These are phyloP conservation scores for Holocentrus rufus DNA, from an alignment of 2,797 vertebrate genomes.

Conservation along the genomic window DNA sequence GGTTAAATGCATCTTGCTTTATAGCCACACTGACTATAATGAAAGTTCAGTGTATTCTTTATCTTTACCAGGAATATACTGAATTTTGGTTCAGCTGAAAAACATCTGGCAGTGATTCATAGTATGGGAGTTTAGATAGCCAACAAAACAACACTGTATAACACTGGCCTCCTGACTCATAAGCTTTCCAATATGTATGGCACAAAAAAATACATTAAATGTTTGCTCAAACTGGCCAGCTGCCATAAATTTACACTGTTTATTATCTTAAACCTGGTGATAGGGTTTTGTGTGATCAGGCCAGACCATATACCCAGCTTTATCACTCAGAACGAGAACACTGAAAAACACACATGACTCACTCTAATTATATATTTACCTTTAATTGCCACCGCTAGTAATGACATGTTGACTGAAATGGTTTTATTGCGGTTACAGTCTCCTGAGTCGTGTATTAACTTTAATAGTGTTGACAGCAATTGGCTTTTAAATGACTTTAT, in stretches of 20 bases:
- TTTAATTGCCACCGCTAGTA: constrained; percentile 53
- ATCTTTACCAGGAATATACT: too few species aligned
- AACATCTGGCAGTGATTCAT: too few species aligned
- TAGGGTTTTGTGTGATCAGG: constrained; percentile 32
- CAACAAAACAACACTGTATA: background rate
- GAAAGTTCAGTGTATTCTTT: background rate
- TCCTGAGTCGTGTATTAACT: constrained; percentile 36
- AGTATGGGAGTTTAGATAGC: background rate
- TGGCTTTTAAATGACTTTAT: constrained; percentile 4
- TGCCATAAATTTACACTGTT: constrained; percentile 19
- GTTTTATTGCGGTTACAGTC: constrained; percentile 60
- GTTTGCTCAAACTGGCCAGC: constrained; percentile 45
- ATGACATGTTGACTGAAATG: constrained; percentile 48
- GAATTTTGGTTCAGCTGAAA: too few species aligned
- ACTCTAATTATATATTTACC: constrained; percentile 59
- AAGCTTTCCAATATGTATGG: background rate
- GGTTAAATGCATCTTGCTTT: constrained; percentile 8
- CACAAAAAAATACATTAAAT: constrained; percentile 18
- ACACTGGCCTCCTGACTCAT: background rate
- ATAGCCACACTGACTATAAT: background rate
- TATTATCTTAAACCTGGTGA: constrained; percentile 38
- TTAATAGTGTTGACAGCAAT: constrained; percentile 47
- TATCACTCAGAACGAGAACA: constrained; percentile 51
- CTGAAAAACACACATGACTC: constrained; percentile 61
- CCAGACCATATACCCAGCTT: constrained; percentile 10